These are phyloP conservation scores for Cephus pygmeus DNA, from an alignment of 2,888 invertebrate genomes.

Conservation along the genomic window DNA sequence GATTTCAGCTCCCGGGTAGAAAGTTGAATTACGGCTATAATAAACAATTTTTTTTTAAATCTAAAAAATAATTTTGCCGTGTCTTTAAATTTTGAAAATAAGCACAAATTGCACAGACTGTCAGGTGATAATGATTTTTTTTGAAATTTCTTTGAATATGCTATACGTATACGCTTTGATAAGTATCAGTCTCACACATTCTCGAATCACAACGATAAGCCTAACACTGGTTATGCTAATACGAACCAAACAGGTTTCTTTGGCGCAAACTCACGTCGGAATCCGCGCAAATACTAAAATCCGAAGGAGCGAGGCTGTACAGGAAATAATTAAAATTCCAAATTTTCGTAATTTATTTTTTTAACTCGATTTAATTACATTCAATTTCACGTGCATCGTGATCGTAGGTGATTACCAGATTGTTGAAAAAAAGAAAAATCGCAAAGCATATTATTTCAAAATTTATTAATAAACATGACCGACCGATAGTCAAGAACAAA, in stretches of 20 bases:
- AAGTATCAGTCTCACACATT: neutral
- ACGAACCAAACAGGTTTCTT: neutral
- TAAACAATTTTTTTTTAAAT: too few relatives aligned
- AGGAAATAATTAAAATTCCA: neutral
- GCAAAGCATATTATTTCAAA: neutral
- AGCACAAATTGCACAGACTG: neutral
- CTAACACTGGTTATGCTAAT: constrained; percentile 2
- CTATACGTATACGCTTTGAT: neutral
- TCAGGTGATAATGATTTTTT: neutral
- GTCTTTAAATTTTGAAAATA: neutral
- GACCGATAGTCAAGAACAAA: neutral
- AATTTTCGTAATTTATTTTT: neutral
- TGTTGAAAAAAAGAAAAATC: neutral
- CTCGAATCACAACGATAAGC: neutral
- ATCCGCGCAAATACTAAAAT: neutral
- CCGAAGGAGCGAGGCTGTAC: neutral
- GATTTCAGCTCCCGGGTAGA: neutral
- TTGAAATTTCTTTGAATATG: neutral
- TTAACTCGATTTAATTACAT: neutral
- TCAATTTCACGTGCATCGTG: neutral
- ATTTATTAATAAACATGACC: neutral
- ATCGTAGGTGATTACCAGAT: neutral
- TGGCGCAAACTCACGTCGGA: neutral
- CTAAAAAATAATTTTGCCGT: neutral
- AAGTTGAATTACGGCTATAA: neutral